These are phyloP conservation scores for Australoheros facetus DNA, from an alignment of 2,797 vertebrate genomes.

Conservation along the genomic window DNA sequence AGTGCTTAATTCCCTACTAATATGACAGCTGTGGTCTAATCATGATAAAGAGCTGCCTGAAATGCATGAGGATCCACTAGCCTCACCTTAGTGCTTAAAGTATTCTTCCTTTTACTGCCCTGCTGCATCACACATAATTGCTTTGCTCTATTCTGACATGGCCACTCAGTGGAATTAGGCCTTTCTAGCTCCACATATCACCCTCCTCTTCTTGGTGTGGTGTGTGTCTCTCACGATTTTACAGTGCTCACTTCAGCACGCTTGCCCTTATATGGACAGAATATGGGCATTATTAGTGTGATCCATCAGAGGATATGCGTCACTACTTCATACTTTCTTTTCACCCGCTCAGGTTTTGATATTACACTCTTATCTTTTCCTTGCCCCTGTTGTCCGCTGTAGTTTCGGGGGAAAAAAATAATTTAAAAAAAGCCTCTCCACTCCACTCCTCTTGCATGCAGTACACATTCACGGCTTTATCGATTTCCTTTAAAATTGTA, in stretches of 20 bases:
- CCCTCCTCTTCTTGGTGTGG: slow-evolving; percentile 1
- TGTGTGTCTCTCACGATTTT: not conserved
- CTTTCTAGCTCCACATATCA: slow-evolving; percentile 46
- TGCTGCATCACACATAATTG: slow-evolving; percentile 65
- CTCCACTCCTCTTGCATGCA: slow-evolving; percentile 44
- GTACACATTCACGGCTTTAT: slow-evolving; percentile 65
- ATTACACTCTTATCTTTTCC: slow-evolving; percentile 63
- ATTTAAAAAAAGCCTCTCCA: slow-evolving; percentile 10
- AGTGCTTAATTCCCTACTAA: slow-evolving; percentile 60
- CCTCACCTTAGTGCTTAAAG: slow-evolving; percentile 60
- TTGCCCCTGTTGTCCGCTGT: slow-evolving; percentile 26
- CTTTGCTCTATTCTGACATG: slow-evolving; percentile 62
- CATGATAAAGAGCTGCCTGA: slow-evolving; percentile 63
- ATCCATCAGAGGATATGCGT: slow-evolving; percentile 58
- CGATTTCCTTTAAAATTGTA: slow-evolving; percentile 77
- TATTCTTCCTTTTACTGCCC: slow-evolving; percentile 39
- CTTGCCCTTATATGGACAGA: slow-evolving; percentile 31
- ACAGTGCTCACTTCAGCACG: slow-evolving; percentile 15
- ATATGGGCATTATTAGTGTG: slow-evolving; percentile 51
- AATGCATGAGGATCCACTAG: slow-evolving; percentile 40
- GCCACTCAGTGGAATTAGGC: slow-evolving; percentile 68
- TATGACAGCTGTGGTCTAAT: slow-evolving; percentile 73
- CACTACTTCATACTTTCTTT: slow-evolving; percentile 60
- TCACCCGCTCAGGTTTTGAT: slow-evolving; percentile 54
- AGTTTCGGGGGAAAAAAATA: slow-evolving; percentile 8